A percentile compares a stretch with the other conserved stretches of the same genome.
phyloP scores from a whole-genome alignment of 2,113 vertebrate species.

The Rhinoptilus africanus region DNA sequence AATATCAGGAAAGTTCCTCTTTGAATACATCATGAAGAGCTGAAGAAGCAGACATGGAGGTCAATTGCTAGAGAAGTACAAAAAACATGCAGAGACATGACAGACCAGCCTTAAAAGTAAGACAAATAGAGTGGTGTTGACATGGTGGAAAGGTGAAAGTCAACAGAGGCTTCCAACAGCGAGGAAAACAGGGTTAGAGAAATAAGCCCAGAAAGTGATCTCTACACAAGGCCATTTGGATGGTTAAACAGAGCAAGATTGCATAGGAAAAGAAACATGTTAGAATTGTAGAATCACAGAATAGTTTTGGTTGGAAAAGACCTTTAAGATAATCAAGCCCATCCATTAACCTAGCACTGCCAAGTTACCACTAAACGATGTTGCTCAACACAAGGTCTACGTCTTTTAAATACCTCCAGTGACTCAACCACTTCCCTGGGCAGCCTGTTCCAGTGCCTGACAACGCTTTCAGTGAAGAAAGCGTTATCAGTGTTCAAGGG shows the following conservation, averaged over 20 bases:
- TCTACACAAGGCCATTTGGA: background rate
- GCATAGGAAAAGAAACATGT: background rate
- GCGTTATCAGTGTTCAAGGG: background rate
- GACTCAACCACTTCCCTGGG: background rate
- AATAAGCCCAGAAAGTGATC: background rate
- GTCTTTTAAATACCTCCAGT: background rate
- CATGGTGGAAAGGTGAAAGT: background rate
- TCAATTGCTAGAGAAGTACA: background rate
- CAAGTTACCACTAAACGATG: background rate
- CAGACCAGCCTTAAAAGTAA: background rate
- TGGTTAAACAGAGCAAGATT: background rate
- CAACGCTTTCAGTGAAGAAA: background rate
- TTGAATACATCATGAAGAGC: background rate
- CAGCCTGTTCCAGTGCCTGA: background rate
- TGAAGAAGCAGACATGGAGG: background rate
- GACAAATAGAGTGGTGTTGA: background rate
- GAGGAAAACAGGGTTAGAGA: background rate
- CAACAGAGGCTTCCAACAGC: background rate
- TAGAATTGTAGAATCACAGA: background rate
- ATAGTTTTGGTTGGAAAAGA: background rate
- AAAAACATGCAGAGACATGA: background rate
- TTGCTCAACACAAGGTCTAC: background rate
- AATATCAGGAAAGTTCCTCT: background rate
- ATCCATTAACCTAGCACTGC: background rate
- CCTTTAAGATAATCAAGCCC: background rate